These are phyloP conservation scores for Glareola pratincola DNA, from an alignment of 2,113 vertebrate species.

Conservation along the genomic window DNA sequence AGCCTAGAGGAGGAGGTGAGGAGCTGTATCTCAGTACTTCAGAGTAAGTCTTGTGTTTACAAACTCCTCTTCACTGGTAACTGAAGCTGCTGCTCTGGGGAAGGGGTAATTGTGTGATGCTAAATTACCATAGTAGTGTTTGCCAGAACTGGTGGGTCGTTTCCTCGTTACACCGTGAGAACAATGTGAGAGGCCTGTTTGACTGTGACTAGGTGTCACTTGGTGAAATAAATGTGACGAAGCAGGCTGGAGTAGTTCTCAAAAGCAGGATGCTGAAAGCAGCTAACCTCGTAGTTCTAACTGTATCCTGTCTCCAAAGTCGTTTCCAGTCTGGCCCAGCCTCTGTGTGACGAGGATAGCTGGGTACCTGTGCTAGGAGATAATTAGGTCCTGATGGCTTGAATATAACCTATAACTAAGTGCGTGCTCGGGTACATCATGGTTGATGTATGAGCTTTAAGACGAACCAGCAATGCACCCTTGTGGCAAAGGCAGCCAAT, in stretches of 20 bases:
- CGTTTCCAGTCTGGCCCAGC: neutral
- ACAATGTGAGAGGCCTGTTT: neutral
- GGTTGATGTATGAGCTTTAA: accelerated
- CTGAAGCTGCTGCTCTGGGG: neutral
- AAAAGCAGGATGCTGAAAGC: neutral
- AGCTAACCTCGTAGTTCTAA: neutral
- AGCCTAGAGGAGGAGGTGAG: neutral
- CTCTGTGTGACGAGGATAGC: neutral
- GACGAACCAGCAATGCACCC: neutral
- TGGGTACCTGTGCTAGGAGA: neutral
- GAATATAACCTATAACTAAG: neutral
- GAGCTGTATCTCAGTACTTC: neutral
- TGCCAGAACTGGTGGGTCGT: neutral
- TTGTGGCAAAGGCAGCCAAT: neutral
- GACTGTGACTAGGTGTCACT: neutral
- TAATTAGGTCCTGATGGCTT: neutral
- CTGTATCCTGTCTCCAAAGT: neutral
- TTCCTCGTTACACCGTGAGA: neutral
- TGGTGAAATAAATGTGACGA: neutral
- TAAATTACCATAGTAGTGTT: neutral
- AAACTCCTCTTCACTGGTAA: neutral
- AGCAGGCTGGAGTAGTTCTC: neutral
- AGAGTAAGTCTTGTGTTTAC: neutral
- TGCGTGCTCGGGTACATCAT: neutral
- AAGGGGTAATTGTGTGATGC: neutral